A percentile compares a stretch with the other conserved stretches of the same genome.
These are phyloP conservation scores for Chrysogorgia sp. DNA, from an alignment of 92 coral and sea anemone genomes.

Conservation along the genomic window DNA sequence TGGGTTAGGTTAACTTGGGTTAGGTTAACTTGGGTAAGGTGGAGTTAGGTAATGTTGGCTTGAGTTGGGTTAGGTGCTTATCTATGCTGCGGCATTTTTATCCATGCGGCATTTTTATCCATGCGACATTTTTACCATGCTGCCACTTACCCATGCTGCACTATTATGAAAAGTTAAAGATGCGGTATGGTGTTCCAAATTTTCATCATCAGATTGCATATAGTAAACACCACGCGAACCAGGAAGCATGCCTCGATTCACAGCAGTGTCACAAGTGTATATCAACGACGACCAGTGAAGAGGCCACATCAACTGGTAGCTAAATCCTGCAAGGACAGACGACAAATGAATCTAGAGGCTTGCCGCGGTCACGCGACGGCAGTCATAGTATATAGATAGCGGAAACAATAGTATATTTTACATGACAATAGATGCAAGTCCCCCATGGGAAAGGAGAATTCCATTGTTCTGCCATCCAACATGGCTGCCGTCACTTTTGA, in stretches of 20 bases:
- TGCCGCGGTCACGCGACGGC: not conserved
- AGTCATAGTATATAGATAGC: too few relatives aligned
- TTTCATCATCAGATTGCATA: not conserved
- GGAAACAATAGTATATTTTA: too few relatives aligned
- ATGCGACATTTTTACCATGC: not conserved
- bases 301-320: constrained; percentile 38
- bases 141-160: not conserved
- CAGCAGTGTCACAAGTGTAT: not conserved
- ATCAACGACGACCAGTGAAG: constrained; percentile 12
- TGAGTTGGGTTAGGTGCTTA: too few relatives aligned
- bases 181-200: not conserved
- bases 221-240: not conserved
- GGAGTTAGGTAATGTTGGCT: too few relatives aligned
- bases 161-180: not conserved
- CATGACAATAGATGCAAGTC: too few relatives aligned
- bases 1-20: not conserved
- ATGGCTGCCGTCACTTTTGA: too few relatives aligned
- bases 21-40: too few relatives aligned
- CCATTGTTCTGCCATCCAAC: too few relatives aligned
- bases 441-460: too few relatives aligned
- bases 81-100: not conserved
- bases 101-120: not conserved
- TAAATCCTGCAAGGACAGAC: constrained; percentile 37
- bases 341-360: not conserved
- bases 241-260: not conserved